Percentiles rank a stretch among this genome's conserved stretches.
These are phyloP conservation scores for Phaethon lepturus DNA, from an alignment of 2,113 vertebrate genomes.

Conservation along the genomic window DNA sequence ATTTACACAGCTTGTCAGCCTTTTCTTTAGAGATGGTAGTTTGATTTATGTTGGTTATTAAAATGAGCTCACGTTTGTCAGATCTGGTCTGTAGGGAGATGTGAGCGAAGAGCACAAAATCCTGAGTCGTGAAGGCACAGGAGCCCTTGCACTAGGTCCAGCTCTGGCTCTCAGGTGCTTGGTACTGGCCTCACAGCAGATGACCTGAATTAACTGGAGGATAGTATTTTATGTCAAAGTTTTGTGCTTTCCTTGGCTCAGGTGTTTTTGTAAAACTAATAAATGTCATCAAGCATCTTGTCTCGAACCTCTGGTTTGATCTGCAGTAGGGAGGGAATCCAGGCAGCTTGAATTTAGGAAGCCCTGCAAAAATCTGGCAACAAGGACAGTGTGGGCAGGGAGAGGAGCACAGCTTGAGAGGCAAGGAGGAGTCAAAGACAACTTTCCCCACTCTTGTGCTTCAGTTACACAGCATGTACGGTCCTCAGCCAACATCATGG, in stretches of 20 bases:
- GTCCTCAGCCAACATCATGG: neutral
- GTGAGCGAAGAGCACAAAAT: neutral
- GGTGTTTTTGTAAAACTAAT: neutral
- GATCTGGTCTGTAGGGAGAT: neutral
- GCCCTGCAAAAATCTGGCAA: neutral
- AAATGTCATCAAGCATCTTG: neutral
- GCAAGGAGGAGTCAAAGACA: neutral
- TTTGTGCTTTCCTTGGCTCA: neutral
- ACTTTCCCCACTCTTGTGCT: accelerated
- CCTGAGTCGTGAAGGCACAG: neutral
- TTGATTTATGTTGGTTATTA: neutral
- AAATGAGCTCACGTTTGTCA: neutral
- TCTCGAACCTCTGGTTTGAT: neutral
- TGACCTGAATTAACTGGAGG: neutral
- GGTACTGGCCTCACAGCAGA: neutral
- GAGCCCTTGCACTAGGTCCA: neutral
- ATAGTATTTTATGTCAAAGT: neutral
- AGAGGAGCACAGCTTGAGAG: neutral
- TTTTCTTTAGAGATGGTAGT: neutral
- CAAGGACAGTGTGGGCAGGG: neutral
- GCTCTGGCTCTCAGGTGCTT: neutral
- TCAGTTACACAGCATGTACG: accelerated
- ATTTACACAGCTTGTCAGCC: neutral
- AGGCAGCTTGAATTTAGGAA: neutral
- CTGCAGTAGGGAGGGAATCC: neutral